Evolutionary conservation across 2,797 vertebrate genomes (phyloP).

Genomic region (Graptemys geographica): DNA sequence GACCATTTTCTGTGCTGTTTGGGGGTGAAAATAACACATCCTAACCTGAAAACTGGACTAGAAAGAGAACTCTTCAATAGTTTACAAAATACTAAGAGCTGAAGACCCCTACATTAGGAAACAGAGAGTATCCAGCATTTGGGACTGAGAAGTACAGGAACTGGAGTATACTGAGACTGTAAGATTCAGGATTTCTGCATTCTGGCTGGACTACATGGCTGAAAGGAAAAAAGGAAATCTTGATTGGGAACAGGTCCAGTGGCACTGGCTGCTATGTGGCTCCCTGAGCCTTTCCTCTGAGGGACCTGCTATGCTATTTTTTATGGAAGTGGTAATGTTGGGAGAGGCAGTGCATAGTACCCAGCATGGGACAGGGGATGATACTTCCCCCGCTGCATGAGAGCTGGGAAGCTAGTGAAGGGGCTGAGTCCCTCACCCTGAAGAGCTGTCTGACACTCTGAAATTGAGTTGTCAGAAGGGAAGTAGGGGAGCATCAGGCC

Average conservation of each 20-base stretch:
- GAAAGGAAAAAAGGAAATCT: background rate
- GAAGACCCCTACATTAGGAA: background rate
- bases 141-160: background rate
- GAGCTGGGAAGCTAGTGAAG: background rate
- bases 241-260: background rate
- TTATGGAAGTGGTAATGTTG: background rate
- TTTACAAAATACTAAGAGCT: background rate
- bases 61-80: background rate
- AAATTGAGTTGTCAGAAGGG: background rate
- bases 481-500: background rate
- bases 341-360: background rate
- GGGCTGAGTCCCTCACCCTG: background rate
- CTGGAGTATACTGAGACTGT: background rate
- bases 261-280: background rate
- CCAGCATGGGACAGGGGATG: background rate
- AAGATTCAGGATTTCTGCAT: background rate
- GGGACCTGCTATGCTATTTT: background rate
- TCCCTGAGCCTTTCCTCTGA: background rate
- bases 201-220: background rate
- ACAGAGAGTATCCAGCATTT: background rate
- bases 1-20: background rate
- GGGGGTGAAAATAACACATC: background rate
- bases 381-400: background rate
- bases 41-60: background rate
- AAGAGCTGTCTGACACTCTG: background rate